These are phyloP conservation scores for Astreopora myriophthalma DNA, from an alignment of 64 coral and sea anemone genomes.

Conservation along the genomic window DNA sequence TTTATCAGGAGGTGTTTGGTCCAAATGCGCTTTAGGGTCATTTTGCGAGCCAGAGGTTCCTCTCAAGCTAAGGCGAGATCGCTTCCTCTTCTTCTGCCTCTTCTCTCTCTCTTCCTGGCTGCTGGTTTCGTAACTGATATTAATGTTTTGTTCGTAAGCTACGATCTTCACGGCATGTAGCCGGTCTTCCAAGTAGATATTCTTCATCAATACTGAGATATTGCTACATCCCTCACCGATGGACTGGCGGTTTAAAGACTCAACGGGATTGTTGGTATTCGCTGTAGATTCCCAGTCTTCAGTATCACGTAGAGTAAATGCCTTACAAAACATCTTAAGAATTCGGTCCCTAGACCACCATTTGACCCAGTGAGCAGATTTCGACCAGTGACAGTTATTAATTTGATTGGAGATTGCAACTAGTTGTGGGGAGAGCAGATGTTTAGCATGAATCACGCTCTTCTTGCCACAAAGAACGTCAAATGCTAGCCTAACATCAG, in stretches of 20 bases:
- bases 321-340: conserved; percentile 44
- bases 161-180: conserved; percentile 17
- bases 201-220: conserved; percentile 16
- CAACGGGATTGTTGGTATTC: conserved; percentile 29
- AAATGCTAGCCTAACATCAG: conserved; percentile 3
- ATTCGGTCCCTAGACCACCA: conserved; percentile 31
- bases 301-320: not conserved
- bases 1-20: conserved; percentile 37
- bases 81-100: not conserved
- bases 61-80: not conserved
- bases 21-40: not conserved
- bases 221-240: conserved; percentile 29
- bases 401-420: not conserved
- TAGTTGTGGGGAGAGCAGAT: not conserved
- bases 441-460: not conserved
- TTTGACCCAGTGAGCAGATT: not conserved
- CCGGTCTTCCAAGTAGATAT: conserved; percentile 12
- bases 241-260: conserved; percentile 9
- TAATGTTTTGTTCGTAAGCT: conserved; percentile 7
- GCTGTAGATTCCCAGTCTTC: conserved; percentile 19
- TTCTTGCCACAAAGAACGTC: conserved; percentile 13
- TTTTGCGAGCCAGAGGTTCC: not conserved
- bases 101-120: not conserved
- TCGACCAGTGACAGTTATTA: conserved; percentile 10
- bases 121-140: not conserved